Conservation (phyloP, 2,797 vertebrate species). For the Oreortyx pictus region DNA sequence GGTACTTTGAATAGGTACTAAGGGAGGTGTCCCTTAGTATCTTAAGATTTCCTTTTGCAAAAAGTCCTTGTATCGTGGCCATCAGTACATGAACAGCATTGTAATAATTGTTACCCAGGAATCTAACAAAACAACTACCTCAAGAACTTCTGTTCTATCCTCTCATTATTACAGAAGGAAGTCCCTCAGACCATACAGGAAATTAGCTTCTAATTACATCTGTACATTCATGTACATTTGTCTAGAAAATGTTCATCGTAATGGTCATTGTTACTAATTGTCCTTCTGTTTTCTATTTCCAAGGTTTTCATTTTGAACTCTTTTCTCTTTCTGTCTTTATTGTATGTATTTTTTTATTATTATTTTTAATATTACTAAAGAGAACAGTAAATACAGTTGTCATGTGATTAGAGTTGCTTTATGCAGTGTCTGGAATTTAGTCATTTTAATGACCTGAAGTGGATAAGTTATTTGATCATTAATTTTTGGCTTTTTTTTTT, state of each 20-base stretch:
- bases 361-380: background rate
- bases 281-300: constrained; percentile 13
- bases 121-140: background rate
- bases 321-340: background rate
- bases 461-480: background rate
- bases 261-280: background rate
- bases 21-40: background rate
- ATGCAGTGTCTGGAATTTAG: background rate
- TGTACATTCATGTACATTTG: background rate
- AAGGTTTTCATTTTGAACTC: background rate
- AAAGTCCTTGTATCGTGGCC: background rate
- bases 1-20: background rate
- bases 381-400: background rate
- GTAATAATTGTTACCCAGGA: background rate
- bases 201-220: rapidly evolving
- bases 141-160: background rate
- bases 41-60: background rate
- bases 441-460: background rate
- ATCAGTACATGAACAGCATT: background rate
- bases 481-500: background rate
- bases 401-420: background rate
- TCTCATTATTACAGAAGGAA: background rate
- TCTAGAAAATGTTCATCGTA: background rate
- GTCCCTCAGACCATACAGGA: background rate
- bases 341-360: background rate